A percentile compares a stretch with the other conserved stretches of the same genome.
Conservation (phyloP, 2,888 invertebrate species). For the Timema podura region DNA sequence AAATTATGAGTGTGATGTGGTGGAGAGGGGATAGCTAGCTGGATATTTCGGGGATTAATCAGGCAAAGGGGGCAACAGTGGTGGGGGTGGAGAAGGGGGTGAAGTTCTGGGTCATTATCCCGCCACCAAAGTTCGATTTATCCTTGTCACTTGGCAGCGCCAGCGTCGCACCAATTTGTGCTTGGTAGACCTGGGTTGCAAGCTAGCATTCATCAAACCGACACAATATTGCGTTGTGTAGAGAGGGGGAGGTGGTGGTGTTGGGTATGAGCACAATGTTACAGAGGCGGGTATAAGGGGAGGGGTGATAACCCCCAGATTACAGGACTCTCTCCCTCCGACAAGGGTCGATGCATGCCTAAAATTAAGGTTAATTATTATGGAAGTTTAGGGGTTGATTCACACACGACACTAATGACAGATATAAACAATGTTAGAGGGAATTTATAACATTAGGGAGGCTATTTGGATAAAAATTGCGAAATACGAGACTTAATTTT, state of each 20-base stretch:
- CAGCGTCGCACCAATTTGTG: not conserved
- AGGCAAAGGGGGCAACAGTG: constrained; percentile 11
- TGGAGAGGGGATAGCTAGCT: constrained; percentile 15
- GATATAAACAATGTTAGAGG: not conserved
- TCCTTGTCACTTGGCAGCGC: constrained; percentile 21
- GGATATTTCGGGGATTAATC: constrained; percentile 26
- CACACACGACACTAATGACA: constrained; percentile 5
- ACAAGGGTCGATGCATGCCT: constrained; percentile 6
- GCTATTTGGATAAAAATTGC: too few species aligned
- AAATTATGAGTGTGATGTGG: not conserved
- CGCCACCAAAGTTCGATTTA: constrained; percentile 28
- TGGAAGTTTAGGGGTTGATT: constrained; percentile 7
- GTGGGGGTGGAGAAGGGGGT: constrained; percentile 6
- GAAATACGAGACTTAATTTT: too few species aligned
- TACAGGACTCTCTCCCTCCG: not conserved
- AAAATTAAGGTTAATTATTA: constrained; percentile 16
- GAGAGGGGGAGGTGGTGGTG: not conserved
- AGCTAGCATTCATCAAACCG: constrained; percentile 18
- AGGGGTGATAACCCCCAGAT: too few species aligned
- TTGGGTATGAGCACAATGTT: too few species aligned
- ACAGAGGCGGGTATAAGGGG: too few species aligned
- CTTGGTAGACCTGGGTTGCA: not conserved
- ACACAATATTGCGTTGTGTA: constrained; percentile 7
- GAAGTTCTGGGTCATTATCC: constrained; percentile 27
- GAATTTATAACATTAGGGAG: too few species aligned